These are phyloP conservation scores for Manis javanica DNA, from an alignment of 2,797 vertebrate species.

Conservation along the genomic window DNA sequence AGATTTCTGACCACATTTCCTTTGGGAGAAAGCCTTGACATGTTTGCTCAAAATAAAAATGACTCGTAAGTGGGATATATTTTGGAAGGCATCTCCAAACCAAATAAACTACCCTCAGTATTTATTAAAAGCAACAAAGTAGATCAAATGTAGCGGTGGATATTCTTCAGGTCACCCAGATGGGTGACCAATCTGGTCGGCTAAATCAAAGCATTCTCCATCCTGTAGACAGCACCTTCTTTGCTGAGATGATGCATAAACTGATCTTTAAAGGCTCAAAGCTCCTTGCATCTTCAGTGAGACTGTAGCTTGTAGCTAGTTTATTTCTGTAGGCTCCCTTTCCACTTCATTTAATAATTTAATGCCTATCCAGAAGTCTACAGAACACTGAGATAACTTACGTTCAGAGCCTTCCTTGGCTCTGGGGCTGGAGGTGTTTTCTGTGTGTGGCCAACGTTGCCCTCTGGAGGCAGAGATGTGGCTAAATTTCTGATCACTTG, in stretches of 20 bases:
- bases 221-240: not conserved
- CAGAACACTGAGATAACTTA: not conserved
- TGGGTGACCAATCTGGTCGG: not conserved
- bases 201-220: not conserved
- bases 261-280: not conserved
- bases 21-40: conserved; percentile 12
- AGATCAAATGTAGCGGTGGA: conserved; percentile 42
- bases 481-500: not conserved
- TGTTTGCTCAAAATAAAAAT: conserved; percentile 56
- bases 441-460: conserved; percentile 17
- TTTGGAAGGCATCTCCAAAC: conserved; percentile 54
- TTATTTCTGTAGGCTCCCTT: conserved; percentile 18
- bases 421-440: not conserved
- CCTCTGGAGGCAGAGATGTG: conserved; percentile 67
- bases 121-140: conserved; percentile 10
- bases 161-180: not conserved
- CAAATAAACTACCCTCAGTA: conserved; percentile 33
- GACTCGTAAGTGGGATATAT: conserved; percentile 22
- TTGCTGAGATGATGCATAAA: not conserved
- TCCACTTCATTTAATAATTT: conserved; percentile 25
- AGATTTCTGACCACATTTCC: conserved; percentile 64
- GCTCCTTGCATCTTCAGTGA: not conserved
- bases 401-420: not conserved
- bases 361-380: not conserved
- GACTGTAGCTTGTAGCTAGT: not conserved